Base-by-base conservation (phyloP, 2,113 vertebrate genomes). In the Clarias gariepinus region DNA sequence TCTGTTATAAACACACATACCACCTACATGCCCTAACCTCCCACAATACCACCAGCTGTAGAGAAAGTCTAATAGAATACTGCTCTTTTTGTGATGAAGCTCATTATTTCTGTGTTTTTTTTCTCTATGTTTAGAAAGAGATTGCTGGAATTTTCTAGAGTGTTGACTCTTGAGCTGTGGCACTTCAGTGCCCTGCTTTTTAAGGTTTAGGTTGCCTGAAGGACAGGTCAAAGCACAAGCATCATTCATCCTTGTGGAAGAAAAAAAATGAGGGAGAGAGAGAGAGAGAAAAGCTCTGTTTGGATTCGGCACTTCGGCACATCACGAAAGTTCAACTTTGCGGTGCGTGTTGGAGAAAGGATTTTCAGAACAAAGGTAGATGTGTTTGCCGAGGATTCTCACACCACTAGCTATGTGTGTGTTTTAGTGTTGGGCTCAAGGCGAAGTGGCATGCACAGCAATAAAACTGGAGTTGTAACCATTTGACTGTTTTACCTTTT, bases 361-460 rank as follows among this genome's bases (percentile, higher is more conserved):
- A 91, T 91, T 92, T 89, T 85, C 88, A 78, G 82, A 89, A 91
- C 91, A 91, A 90, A 91, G 86, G 90, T 74, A 88, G 89, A 84
- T 63, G 87, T 92, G 89, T 87, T 88, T 88, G 88, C 78, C 53
- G 82, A 89, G 90, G 88, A 91, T 91, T 87, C 89, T 82, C 41
- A 53, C 87, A 88, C 89, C 86, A 84, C 85, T 84, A 87, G 85
- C 77, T 86, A 84, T 87, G 87, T 89, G 88, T 89, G 84, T 87
- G 84, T 86, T 88, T 89, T 87, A 87, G 85, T 84, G 82, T 82
- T 81, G 88, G 85, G 85, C 79, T 84, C 58, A 84, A 83, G 83
- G 78, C 86, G 33, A 86, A 87, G 88, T 88, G 83, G 87, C 87
- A 88, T 88, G 83, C 87, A 71, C 82, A 83, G 83, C 60, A 86